These are phyloP conservation scores for Mechanitis mazaeus DNA, from an alignment of 2,888 invertebrate genomes.

Conservation along the genomic window DNA sequence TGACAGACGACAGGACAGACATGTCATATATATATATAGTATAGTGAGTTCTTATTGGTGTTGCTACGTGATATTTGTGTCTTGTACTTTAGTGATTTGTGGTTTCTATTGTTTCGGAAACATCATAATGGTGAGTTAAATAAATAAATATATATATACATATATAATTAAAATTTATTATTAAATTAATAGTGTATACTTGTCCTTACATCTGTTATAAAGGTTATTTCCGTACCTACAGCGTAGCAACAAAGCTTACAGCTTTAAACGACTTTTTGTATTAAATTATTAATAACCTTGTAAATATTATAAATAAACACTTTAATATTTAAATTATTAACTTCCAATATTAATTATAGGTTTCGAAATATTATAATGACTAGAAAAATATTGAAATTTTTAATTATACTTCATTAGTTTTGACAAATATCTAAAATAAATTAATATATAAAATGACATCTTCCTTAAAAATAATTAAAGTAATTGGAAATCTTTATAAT, in stretches of 20 bases:
- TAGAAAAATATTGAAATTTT: too few relatives aligned
- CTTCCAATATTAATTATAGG: not conserved
- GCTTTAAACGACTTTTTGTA: not conserved
- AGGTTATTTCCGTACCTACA: too few relatives aligned
- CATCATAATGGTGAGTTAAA: conserved; percentile 59
- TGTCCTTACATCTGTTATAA: not conserved
- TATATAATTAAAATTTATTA: conserved; percentile 2
- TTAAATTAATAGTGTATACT: not conserved
- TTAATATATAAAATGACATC: too few relatives aligned
- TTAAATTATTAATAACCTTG: not conserved
- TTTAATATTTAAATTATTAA: not conserved
- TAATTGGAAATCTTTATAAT: too few relatives aligned
- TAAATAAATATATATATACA: not conserved
- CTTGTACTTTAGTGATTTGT: conserved; percentile 44
- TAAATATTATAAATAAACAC: not conserved
- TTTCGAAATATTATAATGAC: not conserved
- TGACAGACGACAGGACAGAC: conserved; percentile 65
- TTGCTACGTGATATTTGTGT: conserved; percentile 37
- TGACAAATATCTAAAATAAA: too few relatives aligned
- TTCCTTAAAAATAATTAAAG: too few relatives aligned
- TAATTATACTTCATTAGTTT: too few relatives aligned
- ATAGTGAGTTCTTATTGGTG: conserved; percentile 30
- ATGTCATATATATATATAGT: conserved; percentile 37
- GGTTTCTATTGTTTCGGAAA: conserved; percentile 39
- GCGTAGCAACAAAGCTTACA: not conserved